Percentiles rank a stretch among this genome's conserved stretches.
Evolutionary conservation across 2,888 invertebrate species (phyloP).

Genomic region (Ditula angustiorana): DNA sequence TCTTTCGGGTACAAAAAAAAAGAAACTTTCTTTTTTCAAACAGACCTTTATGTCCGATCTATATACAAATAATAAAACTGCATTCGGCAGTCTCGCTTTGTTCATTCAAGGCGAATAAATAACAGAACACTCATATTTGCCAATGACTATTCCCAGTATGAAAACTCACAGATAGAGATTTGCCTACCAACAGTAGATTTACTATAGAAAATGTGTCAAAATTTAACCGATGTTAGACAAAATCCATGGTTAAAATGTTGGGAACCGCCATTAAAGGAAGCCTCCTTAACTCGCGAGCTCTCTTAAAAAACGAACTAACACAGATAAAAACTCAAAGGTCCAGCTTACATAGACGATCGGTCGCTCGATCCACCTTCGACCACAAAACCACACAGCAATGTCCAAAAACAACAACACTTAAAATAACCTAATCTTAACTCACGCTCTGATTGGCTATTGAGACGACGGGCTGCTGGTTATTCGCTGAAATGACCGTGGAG

Average conservation of each 20-base stretch:
- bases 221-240: too few species aligned
- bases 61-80: not conserved
- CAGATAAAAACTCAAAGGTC: not conserved
- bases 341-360: not conserved
- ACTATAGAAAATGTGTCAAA: too few species aligned
- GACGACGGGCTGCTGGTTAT: conserved; percentile 75
- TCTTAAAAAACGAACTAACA: not conserved
- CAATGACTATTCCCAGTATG: too few species aligned
- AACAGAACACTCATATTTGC: not conserved
- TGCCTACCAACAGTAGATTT: too few species aligned
- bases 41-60: not conserved
- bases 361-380: not conserved
- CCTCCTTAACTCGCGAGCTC: not conserved
- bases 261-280: not conserved
- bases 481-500: conserved; percentile 73
- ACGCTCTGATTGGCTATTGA: conserved; percentile 78
- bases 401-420: conserved; percentile 14
- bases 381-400: conserved; percentile 1
- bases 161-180: too few species aligned
- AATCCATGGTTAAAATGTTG: too few species aligned
- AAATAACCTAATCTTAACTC: conserved; percentile 55
- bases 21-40: not conserved
- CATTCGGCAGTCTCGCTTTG: not conserved
- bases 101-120: not conserved
- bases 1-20: not conserved